Base-by-base conservation (phyloP, 1,140 invertebrate genomes). In the Bemisia tabaci region DNA sequence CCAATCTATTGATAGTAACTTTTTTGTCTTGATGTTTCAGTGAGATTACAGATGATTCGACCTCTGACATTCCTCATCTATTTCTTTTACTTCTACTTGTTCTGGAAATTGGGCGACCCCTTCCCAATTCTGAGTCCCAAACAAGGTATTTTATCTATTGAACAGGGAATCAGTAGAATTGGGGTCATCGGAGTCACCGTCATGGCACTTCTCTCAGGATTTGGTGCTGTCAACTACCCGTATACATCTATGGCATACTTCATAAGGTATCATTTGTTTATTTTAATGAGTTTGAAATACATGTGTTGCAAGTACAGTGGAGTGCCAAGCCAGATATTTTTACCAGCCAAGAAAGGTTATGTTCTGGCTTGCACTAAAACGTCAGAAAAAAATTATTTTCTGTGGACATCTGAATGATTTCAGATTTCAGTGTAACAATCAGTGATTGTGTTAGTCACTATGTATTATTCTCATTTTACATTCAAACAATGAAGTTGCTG, bases 161-260 rank as follows among this genome's bases (percentile, higher is more conserved):
- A 97, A 76, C 94, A 97, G 79, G 92, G 92, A 62, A 95, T 99
- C 11, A 97, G 95, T 63, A 79, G 97, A 76, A 87, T 98, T 71
- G 95, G 95, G 62, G 92, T 98, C 2, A 95, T 98, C 74, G 95
- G 95, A n/a, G 97, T 99, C 0, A 99, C 97, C 21, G 90, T 99
- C 1, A 99, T 99, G 95, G 97, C 97, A 0, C 80, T 99, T 39
- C 80, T 99, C 1, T 99, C 97, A 12, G 97, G 97, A 25, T 99
- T 99, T 83, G 97, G 97, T 87, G 97, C 97, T 70, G 97, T 99
- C 12, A 99, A 98, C 79, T 99, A 97, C 80, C 97, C 97, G 0
- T 99, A 99, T 76, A 96, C 95, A 2, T 98, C 94, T 26, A 99
- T 99, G 96, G 86, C 94, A 62, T 95, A 95, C 76, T 99, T 99